Evolutionary conservation across 2,113 vertebrate genomes (phyloP).

Genomic region (Lampris incognitus): DNA sequence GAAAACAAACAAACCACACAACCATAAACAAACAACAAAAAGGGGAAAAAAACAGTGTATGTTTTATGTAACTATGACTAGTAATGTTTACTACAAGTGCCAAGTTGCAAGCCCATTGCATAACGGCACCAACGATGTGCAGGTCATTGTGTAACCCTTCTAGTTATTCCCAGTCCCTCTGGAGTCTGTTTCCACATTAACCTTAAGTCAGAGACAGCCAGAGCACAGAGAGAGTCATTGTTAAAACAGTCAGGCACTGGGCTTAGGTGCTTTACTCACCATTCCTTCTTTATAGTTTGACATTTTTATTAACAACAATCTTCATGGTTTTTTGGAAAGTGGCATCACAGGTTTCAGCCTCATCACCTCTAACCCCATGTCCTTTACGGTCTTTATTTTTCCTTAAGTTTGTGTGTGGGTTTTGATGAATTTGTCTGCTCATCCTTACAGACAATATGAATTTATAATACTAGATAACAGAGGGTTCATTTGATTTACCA

Average conservation of each 20-base stretch:
- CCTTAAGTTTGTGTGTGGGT: neutral
- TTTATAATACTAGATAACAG: conserved; percentile 25
- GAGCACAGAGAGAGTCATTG: conserved; percentile 61
- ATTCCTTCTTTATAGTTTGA: conserved; percentile 25
- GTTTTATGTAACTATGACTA: conserved; percentile 50
- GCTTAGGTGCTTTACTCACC: conserved; percentile 13
- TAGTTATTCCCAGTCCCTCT: conserved; percentile 21
- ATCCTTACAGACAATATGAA: neutral
- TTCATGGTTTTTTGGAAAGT: conserved; percentile 28
- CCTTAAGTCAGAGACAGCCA: conserved; percentile 1
- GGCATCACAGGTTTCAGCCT: neutral
- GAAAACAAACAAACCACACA: too few relatives aligned
- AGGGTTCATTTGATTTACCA: neutral
- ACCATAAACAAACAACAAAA: too few relatives aligned
- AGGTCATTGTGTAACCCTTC: conserved; percentile 56
- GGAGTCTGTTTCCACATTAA: conserved; percentile 47
- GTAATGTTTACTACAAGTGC: conserved; percentile 63
- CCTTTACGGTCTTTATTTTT: conserved; percentile 6
- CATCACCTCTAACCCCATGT: conserved; percentile 6
- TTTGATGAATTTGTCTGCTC: neutral
- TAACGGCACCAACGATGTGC: conserved; percentile 30
- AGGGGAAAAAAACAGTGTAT: neutral
- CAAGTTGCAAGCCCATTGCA: conserved; percentile 49
- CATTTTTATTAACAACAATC: conserved; percentile 29
- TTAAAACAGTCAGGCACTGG: conserved; percentile 37